phyloP scores from a whole-genome alignment of 2,888 invertebrate species.

The Bibio marci region DNA sequence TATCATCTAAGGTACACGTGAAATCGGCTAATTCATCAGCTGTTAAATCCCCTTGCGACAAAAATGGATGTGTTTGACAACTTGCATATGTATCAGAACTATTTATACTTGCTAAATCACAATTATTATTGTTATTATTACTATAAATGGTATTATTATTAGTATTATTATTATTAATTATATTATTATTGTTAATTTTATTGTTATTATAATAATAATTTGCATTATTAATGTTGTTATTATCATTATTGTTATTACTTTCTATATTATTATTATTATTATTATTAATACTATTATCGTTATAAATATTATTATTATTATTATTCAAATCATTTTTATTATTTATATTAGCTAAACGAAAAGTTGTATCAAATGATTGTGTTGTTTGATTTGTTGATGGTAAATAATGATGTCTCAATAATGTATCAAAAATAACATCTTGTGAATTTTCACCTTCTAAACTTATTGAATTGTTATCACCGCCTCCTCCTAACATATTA shows the following conservation, averaged over 20 bases:
- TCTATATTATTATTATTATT: not conserved
- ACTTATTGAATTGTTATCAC: conserved; percentile 4
- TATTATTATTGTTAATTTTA: conserved; percentile 5
- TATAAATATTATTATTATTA: conserved; percentile 15
- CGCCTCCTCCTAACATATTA: not conserved
- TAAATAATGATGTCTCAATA: conserved; percentile 17
- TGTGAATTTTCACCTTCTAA: not conserved
- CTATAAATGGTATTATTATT: conserved; percentile 13
- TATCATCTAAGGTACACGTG: conserved; percentile 25
- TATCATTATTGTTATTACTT: conserved; percentile 10
- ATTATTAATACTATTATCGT: conserved; percentile 22
- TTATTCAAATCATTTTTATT: conserved; percentile 12
- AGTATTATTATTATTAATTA: conserved; percentile 12
- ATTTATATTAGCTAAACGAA: conserved; percentile 19
- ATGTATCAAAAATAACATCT: no score
- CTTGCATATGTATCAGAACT: conserved; percentile 92
- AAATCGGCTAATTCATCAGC: conserved; percentile 32
- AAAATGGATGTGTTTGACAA: conserved; percentile 89
- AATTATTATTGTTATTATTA: conserved; percentile 29
- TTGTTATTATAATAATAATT: conserved; percentile 18
- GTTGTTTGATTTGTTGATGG: not conserved
- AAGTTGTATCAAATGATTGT: conserved; percentile 17
- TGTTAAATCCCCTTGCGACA: conserved; percentile 65
- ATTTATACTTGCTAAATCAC: conserved; percentile 40
- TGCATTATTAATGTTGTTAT: conserved; percentile 17